A percentile compares a stretch with the other conserved stretches of the same genome.
Conservation (phyloP, 1,140 invertebrate genomes). For the Drosophila mayri region DNA sequence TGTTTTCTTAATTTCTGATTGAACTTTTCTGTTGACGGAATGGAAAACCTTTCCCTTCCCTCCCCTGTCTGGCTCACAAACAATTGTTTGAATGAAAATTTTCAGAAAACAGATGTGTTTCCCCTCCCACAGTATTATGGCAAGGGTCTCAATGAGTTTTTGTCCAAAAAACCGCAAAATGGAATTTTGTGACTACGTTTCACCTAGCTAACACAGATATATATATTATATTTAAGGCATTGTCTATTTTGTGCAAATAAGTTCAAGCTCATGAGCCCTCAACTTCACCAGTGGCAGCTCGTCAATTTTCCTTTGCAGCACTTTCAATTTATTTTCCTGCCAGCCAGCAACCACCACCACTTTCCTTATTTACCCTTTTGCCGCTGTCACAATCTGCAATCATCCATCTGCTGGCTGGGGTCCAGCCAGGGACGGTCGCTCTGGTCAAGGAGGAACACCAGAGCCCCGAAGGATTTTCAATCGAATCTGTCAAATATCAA, state of each 20-base stretch:
- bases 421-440: constrained; percentile 34
- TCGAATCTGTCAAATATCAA: constrained; percentile 84
- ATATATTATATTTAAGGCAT: constrained; percentile 45
- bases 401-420: constrained; percentile 65
- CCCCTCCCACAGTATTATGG: constrained; percentile 23
- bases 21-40: constrained; percentile 82
- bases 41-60: constrained; percentile 42
- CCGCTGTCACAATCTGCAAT: constrained; percentile 75
- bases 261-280: constrained; percentile 68
- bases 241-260: constrained; percentile 74
- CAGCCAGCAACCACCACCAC: constrained; percentile 21
- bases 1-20: constrained; percentile 84
- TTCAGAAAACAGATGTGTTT: constrained; percentile 74
- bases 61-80: constrained; percentile 52
- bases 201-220: constrained; percentile 12
- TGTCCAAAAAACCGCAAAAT: constrained; percentile 53
- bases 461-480: constrained; percentile 83
- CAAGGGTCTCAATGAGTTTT: constrained; percentile 64
- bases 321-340: constrained; percentile 76
- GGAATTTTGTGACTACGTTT: constrained; percentile 48
- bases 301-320: constrained; percentile 72
- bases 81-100: constrained; percentile 73
- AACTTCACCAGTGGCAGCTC: constrained; percentile 48
- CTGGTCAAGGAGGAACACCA: constrained; percentile 55
- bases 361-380: constrained; percentile 74